Base-by-base conservation (phyloP, 2,888 invertebrate species). In the Calliopum simillimum region DNA sequence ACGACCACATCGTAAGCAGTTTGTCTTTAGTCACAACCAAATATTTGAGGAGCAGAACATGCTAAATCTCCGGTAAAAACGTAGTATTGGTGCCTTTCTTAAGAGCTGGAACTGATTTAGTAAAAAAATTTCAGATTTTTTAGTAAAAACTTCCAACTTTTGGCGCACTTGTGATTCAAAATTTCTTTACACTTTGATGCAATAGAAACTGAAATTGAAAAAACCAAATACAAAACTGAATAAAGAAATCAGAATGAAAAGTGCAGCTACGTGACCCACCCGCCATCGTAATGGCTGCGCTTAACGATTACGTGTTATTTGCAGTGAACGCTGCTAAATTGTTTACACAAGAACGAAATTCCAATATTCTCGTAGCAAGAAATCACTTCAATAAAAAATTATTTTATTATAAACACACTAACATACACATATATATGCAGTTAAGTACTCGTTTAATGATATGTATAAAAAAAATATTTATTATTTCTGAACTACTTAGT, bases 221-320 rank as follows among this genome's bases (percentile, higher is more conserved):
- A 53, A 53, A 23, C 21, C 16, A 13, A 19, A 53, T 19, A 21
- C 4, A 53, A 13, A 53, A 58, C 4, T 25, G 56, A 21, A 58
- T 13, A 12, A 21, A 47, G 25, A 63, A 49, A 49, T n/a, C 33
- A 49, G 23, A 33, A 63, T 33, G 4, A 5, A 51, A 62, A 63
- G 16, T 47, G n/a, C 33, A 13, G 14, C 63, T 63, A 63, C 63
- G 63, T 63, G 63, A 63, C 49, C 33, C 63, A 33, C 63, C 49
- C 63, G 63, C 49, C 51, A 33, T 33, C 19, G 23, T 14, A 41
- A 6, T n/a, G 19, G 43, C 59, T n/a, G 25, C 49, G 6, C 33
- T 47, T 16, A 16, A 6, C 33, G 33, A 49, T 49, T 63, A 63
- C 63, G 63, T 63, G 63, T 25, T 23, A 1, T 63, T 63, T 63